A percentile compares a stretch with the other conserved stretches of the same genome.
Evolutionary conservation across 1,140 invertebrate species (phyloP).

Genomic region (Rhysida immarginata): DNA sequence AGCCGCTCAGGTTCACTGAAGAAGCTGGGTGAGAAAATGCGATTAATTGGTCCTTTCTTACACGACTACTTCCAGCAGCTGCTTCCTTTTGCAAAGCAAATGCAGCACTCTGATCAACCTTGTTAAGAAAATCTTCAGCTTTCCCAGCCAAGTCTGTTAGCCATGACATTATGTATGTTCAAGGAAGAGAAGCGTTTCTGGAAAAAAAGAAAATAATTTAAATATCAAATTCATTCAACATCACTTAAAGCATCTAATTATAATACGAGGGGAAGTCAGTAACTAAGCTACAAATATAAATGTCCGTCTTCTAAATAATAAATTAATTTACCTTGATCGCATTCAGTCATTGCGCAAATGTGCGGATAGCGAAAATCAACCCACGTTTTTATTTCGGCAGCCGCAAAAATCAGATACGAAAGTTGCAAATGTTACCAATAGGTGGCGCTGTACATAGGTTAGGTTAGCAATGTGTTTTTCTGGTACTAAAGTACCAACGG

Average conservation of each 20-base stretch:
- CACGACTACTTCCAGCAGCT: no score
- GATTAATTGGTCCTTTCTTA: no score
- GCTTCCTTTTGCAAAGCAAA: constrained; percentile 36
- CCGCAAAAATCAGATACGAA: no score
- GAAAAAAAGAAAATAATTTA: background rate
- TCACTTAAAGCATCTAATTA: background rate
- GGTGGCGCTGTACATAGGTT: no score
- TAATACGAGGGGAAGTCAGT: no score
- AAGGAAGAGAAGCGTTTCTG: no score
- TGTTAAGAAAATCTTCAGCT: constrained; percentile 67
- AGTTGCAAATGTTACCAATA: no score
- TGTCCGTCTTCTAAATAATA: background rate
- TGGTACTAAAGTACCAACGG: no score
- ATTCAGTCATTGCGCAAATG: no score
- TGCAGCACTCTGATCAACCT: constrained; percentile 71
- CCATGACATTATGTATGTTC: constrained; percentile 58
- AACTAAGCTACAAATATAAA: background rate
- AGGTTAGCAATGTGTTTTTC: no score
- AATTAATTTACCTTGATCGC: background rate
- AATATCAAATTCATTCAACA: background rate
- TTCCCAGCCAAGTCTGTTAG: constrained; percentile 61
- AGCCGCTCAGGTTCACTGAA: no score
- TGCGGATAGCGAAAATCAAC: background rate
- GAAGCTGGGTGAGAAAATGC: no score
- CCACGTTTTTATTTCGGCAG: background rate